Evolutionary conservation across 2,113 vertebrate species (phyloP), one percentile per base, ranked within the genome.

Genomic region (Lota lota): DNA sequence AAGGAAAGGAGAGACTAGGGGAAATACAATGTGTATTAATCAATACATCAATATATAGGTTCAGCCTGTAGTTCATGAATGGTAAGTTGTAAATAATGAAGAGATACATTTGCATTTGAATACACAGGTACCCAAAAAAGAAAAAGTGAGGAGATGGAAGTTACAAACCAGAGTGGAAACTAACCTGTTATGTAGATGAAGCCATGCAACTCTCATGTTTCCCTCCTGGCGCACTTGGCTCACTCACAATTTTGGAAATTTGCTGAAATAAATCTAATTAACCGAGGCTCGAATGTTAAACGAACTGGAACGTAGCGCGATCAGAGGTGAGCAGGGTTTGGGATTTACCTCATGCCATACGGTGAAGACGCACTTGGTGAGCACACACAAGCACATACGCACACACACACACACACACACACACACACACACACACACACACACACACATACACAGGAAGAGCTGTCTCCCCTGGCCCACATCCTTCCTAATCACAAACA

Each of bases 401-500:
- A 59, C 61, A 65, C 63, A 75, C 64, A 12, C 40, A 47, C 40
- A 47, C 40, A 47, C 40, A 59, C 61, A 65, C 63, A 75, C 64
- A 66, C 76, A 69, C 67, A 70, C 81, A 63, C 81, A 72, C 73
- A 72, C 86, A 84, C 40, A 47, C 40, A 47, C 40, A 47, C 40
- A 59, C 61, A 65, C 63, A 69, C 67, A 70, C 81, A 63, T 79
- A 72, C 73, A 72, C 86, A 83, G 84, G 85, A 88, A 84, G 82
- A 82, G 76, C 66, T 22, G 57, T 62, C 53, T 75, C 72, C 80
- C 2, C 74, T 53, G 64, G 66, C 71, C 80, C 72, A 75, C 79
- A 82, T 87, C 85, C 86, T 87, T 87, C 83, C 84, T 83, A 77
- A 79, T 83, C 75, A 74, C 82, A 79, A 83, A 86, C 83, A 87